phyloP scores from a whole-genome alignment of 2,113 vertebrate species.

The Tachysurus fulvidraco region DNA sequence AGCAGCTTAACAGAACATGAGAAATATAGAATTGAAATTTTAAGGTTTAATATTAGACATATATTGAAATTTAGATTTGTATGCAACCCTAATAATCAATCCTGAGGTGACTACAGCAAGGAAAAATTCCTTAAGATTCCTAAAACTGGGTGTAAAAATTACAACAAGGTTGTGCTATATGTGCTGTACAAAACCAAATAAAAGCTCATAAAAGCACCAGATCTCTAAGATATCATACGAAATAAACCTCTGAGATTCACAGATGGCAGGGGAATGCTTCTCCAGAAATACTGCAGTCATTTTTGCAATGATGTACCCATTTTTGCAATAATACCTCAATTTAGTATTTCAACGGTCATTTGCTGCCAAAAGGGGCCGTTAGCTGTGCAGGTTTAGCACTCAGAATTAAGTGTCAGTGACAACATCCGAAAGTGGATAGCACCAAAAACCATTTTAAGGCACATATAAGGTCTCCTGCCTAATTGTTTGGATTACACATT shows the following conservation, averaged over 20 bases:
- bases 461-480: constrained; percentile 13
- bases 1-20: too few relatives aligned
- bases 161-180: neutral
- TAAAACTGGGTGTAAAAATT: neutral
- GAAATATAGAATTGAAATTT: too few relatives aligned
- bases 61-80: too few relatives aligned
- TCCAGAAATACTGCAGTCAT: neutral
- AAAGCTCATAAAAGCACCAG: neutral
- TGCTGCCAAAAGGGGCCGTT: constrained; percentile 6
- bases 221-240: neutral
- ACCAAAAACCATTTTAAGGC: constrained; percentile 23
- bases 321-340: constrained; percentile 20
- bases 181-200: neutral
- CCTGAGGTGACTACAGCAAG: too few relatives aligned
- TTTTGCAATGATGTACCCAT: constrained; percentile 7
- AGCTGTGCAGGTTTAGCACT: neutral
- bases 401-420: neutral
- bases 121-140: too few relatives aligned
- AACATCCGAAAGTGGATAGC: neutral
- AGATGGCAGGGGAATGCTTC: neutral
- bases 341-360: constrained; percentile 26
- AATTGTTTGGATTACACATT: constrained; percentile 24
- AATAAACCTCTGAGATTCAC: constrained; percentile 1
- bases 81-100: too few relatives aligned
- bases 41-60: too few relatives aligned